Conservation (phyloP, 2,888 invertebrate species). For the Balanococcus diminutus region DNA sequence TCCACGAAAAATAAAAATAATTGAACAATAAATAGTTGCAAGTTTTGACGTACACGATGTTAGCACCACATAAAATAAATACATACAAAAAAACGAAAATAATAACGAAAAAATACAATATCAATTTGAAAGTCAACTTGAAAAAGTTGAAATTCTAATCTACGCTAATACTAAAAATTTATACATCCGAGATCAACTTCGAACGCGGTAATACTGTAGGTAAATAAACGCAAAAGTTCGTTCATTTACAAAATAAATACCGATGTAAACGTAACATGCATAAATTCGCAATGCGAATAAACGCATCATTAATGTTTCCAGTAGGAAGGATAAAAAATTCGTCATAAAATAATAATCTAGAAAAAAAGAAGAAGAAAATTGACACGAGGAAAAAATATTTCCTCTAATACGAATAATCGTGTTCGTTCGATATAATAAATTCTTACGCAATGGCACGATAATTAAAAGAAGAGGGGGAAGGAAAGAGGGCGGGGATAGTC, state of each 20-base stretch:
- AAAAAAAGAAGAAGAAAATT: neutral
- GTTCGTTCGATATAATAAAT: neutral
- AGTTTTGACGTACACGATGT: neutral
- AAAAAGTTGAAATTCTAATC: neutral
- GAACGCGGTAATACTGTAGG: slow-evolving; percentile 24
- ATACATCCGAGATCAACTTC: slow-evolving; percentile 21
- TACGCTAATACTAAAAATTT: neutral
- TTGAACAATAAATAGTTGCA: neutral
- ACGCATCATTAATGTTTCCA: neutral
- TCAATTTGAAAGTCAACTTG: neutral
- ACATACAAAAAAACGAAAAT: neutral
- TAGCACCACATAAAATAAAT: neutral
- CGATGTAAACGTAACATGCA: neutral
- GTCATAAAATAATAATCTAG: neutral
- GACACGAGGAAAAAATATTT: neutral
- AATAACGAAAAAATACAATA: neutral
- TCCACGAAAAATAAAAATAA: no score
- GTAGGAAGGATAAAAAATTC: neutral
- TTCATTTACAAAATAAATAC: neutral
- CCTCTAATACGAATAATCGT: neutral
- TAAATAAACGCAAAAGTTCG: neutral
- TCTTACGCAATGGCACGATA: neutral
- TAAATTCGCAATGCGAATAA: neutral
- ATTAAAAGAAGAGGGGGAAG: neutral
- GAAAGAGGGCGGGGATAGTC: neutral